Evolutionary conservation across 2,797 vertebrate genomes (phyloP).

Genomic region (Danio albolineatus): DNA sequence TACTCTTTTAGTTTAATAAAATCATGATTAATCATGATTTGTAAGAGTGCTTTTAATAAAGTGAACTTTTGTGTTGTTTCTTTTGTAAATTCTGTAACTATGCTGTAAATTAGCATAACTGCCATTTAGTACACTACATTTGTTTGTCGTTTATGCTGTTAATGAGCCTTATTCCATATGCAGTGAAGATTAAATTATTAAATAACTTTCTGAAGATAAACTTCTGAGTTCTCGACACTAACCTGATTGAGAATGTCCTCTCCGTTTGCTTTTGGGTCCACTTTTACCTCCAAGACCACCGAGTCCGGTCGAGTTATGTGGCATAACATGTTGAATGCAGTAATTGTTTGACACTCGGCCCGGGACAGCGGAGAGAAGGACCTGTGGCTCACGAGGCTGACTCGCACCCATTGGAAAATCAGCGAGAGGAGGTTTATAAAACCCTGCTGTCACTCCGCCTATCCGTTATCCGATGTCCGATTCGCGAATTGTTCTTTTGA

Average conservation of each 20-base stretch:
- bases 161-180: background rate
- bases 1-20: too few species aligned
- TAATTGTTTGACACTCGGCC: constrained; percentile 18
- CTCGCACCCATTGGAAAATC: constrained; percentile 1
- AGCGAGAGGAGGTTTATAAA: constrained; percentile 24
- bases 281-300: constrained; percentile 58
- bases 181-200: background rate
- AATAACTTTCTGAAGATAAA: background rate
- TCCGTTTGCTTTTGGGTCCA: constrained; percentile 57
- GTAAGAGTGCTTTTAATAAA: background rate
- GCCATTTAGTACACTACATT: background rate
- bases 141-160: background rate
- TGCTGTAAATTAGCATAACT: background rate
- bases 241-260: constrained; percentile 59
- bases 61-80: background rate
- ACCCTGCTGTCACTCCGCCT: background rate
- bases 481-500: constrained; percentile 8
- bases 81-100: too few species aligned
- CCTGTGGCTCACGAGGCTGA: constrained; percentile 1
- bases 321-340: constrained; percentile 51
- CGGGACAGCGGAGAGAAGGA: background rate
- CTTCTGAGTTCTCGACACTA: background rate
- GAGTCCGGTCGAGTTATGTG: constrained; percentile 55
- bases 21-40: too few species aligned
- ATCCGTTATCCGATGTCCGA: background rate